phyloP scores from a whole-genome alignment of 2,888 invertebrate genomes.

The Cosmia trapezina region DNA sequence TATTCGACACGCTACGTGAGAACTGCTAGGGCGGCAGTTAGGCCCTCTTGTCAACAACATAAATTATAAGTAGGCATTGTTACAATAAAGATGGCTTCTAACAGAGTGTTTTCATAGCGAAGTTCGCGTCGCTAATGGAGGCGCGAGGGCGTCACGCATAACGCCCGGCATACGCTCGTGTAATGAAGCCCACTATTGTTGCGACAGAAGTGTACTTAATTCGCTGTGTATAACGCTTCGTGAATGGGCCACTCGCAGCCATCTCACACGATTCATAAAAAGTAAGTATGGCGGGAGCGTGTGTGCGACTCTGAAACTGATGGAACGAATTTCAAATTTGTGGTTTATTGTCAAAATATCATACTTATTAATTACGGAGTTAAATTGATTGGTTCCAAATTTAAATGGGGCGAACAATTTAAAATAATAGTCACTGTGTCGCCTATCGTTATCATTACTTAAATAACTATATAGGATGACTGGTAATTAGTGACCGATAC shows the following conservation, averaged over 20 bases:
- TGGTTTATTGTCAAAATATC: conserved; percentile 43
- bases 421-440: background rate
- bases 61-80: conserved; percentile 87
- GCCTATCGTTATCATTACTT: background rate
- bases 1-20: conserved; percentile 76
- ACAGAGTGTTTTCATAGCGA: conserved; percentile 86
- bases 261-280: conserved; percentile 74
- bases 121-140: conserved; percentile 84
- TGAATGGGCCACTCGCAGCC: conserved; percentile 70
- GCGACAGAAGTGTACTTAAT: conserved; percentile 85
- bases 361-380: background rate
- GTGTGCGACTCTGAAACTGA: conserved; percentile 55
- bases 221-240: conserved; percentile 77
- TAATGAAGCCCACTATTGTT: conserved; percentile 89
- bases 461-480: background rate
- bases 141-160: conserved; percentile 85
- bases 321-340: conserved; percentile 64
- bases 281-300: conserved; percentile 65
- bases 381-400: background rate
- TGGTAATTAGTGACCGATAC: too few species aligned
- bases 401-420: background rate
- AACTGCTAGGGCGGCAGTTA: conserved; percentile 77
- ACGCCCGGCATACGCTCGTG: conserved; percentile 85
- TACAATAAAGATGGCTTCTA: conserved; percentile 82
- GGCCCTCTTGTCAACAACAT: conserved; percentile 86